Base-by-base conservation (phyloP, 2,113 vertebrate genomes). In the Hippocampus barbouri region DNA sequence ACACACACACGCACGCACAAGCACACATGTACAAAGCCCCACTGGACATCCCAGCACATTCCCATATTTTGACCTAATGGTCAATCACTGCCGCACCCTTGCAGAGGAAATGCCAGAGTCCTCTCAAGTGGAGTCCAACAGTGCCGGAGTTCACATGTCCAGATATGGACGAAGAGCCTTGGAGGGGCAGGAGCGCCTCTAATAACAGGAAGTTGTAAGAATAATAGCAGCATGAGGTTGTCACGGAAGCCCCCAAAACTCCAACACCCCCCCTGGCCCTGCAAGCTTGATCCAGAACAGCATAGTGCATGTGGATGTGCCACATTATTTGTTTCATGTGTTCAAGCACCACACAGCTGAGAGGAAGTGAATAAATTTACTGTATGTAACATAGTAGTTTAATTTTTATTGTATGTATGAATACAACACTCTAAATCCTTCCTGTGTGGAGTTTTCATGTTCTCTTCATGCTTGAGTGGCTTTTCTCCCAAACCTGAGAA, bases 151-250 rank as follows among this genome's bases (percentile, higher is more conserved):
- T 79, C 74, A 73, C 79, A 80, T 87, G 78, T 79, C 81, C 71
- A 73, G 70, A 27, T 66, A 68, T 78, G 70, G 49, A 25, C 69
- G 67, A 68, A 70, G 76, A 73, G 62, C 34, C 73, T 79, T 74
- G 66, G 14, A 81, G 66, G 78, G 67, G 68, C 79, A 81, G 71
- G 71, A 83, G 75, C 81, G 80, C 74, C 75, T 78, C 84, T 90
- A 87, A 88, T 88, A 78, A 81, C 88, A 89, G 90, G 89, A 90
- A 88, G 87, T 81, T 72, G 76, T 80, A 88, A 76, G 87, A 89
- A 91, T 89, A 85, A 87, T 86, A 84, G 71, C 40, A 57, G 81
- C 47, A 66, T 76, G 54, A 57, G 64, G 76, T 85, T 85, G 83
- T 86, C 80, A 66, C 63, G 71, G 59, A 61, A 6, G 49, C 77